phyloP scores from a whole-genome alignment of 2,888 invertebrate species.

The Stictocephala bisonia region DNA sequence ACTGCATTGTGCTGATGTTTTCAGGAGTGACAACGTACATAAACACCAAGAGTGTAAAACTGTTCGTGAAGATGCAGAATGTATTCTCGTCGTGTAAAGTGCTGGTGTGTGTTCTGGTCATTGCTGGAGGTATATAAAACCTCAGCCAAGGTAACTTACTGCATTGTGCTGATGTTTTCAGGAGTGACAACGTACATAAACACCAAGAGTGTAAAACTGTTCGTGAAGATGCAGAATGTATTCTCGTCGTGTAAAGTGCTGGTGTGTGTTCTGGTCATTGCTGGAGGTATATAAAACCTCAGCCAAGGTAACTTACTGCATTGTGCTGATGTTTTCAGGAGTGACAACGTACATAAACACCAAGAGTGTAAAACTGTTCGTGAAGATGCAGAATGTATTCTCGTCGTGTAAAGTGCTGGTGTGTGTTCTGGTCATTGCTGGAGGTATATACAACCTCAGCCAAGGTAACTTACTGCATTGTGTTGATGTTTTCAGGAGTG shows the following conservation, averaged over 20 bases:
- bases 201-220: conserved; percentile 80
- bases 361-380: conserved; percentile 81
- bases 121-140: conserved; percentile 79
- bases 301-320: conserved; percentile 71
- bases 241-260: conserved; percentile 83
- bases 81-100: conserved; percentile 84
- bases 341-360: conserved; percentile 82
- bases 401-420: conserved; percentile 82
- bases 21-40: conserved; percentile 82
- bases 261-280: conserved; percentile 81
- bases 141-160: conserved; percentile 72
- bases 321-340: conserved; percentile 71
- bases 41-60: conserved; percentile 80
- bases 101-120: conserved; percentile 80
- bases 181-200: conserved; percentile 83
- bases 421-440: conserved; percentile 79
- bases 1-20: no score
- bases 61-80: conserved; percentile 85
- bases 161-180: no score
- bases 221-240: conserved; percentile 83
- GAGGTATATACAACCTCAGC: conserved; percentile 78
- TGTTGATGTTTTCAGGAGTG: conserved; percentile 71
- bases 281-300: conserved; percentile 79
- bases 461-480: no score
- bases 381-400: conserved; percentile 84